Evolutionary conservation across 2,888 invertebrate species (phyloP).

Genomic region (Agrochola circellaris): DNA sequence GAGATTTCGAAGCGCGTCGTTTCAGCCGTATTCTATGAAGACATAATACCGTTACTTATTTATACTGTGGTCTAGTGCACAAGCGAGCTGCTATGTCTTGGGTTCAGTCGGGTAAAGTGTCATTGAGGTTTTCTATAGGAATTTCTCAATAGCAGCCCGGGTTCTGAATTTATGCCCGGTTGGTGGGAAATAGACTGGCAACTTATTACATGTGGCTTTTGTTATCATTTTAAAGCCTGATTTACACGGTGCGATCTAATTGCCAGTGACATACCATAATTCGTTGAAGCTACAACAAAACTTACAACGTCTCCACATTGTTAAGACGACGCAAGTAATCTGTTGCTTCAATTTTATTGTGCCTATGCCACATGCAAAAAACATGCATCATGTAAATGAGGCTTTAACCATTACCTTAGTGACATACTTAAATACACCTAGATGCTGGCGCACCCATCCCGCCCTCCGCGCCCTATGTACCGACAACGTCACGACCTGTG

Average conservation of each 20-base stretch:
- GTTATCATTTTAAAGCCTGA: too few species aligned
- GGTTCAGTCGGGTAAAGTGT: background rate
- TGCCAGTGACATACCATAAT: background rate
- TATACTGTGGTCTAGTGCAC: background rate
- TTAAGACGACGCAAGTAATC: background rate
- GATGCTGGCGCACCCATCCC: background rate
- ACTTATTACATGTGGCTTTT: too few species aligned
- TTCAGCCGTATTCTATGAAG: too few species aligned
- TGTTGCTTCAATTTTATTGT: background rate
- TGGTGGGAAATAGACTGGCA: background rate
- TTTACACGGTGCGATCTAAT: too few species aligned
- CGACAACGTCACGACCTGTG: fast-evolving
- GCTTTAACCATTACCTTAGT: background rate
- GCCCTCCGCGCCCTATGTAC: fast-evolving
- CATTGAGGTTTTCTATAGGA: background rate
- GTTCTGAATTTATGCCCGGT: background rate
- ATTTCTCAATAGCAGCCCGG: background rate
- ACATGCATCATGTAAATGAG: background rate
- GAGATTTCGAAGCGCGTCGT: too few species aligned
- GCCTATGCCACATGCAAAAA: background rate
- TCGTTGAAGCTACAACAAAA: background rate
- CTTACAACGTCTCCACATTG: background rate
- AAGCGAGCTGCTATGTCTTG: background rate
- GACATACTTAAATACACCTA: background rate
- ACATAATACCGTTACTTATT: too few species aligned